phyloP scores from a whole-genome alignment of 1,140 invertebrate species.

The Bombus pyrosoma region DNA sequence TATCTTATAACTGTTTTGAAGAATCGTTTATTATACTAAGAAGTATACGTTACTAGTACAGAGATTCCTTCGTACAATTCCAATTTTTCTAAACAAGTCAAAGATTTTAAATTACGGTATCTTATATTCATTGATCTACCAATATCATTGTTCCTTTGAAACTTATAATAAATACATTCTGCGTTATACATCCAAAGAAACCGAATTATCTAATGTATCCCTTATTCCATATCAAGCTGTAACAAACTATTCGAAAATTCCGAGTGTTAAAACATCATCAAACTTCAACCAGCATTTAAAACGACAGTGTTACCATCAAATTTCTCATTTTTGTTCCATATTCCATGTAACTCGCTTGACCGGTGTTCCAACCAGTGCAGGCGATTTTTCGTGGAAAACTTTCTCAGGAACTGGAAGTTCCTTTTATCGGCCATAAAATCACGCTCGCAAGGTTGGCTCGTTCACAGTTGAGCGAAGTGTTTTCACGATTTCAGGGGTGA shows the following conservation, averaged over 20 bases:
- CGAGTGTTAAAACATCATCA: no score
- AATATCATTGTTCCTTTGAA: no score
- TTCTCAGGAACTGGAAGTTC: neutral
- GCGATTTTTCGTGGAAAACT: neutral
- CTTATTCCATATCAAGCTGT: no score
- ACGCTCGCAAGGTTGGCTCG: neutral
- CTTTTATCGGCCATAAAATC: conserved; percentile 3
- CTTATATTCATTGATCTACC: no score
- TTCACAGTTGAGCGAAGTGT: conserved; percentile 3
- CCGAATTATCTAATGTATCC: no score
- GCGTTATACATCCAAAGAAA: no score
- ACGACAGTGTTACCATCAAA: no score
- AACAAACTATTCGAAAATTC: no score
- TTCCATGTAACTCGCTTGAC: no score
- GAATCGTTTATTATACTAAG: neutral
- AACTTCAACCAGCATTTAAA: no score
- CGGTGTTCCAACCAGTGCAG: neutral
- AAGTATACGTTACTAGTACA: neutral
- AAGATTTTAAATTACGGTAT: neutral
- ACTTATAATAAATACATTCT: no score
- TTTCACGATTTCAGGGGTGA: neutral
- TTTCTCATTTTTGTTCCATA: no score
- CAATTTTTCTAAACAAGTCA: neutral
- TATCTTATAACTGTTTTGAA: neutral
- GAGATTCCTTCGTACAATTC: neutral